Conservation (phyloP, 1,140 invertebrate genomes). For the Eriocheir sinensis region DNA sequence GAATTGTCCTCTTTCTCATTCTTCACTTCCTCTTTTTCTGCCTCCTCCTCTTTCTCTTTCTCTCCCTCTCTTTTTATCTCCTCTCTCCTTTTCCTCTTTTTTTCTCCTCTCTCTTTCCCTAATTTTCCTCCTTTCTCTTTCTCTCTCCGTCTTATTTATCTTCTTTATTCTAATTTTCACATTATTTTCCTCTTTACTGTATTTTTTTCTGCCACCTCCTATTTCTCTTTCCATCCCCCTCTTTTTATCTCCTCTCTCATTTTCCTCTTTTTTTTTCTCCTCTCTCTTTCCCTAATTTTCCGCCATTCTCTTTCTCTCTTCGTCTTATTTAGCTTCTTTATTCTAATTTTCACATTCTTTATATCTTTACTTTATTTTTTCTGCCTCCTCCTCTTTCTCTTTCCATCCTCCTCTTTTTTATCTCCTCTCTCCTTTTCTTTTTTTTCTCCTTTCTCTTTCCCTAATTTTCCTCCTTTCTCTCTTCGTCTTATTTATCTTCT, state of each 20-base stretch:
- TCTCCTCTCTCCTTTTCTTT: background rate
- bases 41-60: too few species aligned
- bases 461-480: background rate
- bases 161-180: background rate
- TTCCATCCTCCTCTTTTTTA: background rate
- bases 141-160: background rate
- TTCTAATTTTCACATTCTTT: background rate
- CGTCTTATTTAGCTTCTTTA: background rate
- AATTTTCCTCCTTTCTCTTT: background rate
- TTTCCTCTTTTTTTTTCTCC: too few species aligned
- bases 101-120: background rate
- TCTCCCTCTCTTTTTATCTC: background rate
- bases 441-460: background rate
- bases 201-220: background rate
- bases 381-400: background rate
- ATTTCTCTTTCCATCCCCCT: background rate
- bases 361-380: background rate
- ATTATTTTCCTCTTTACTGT: background rate
- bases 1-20: too few species aligned
- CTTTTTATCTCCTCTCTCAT: background rate
- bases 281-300: background rate
- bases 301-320: background rate
- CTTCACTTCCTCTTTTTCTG: too few species aligned
- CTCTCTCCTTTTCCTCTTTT: background rate
- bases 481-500: background rate